These are phyloP conservation scores for Lycocorax pyrrhopterus DNA, from an alignment of 2,113 vertebrate genomes.

Conservation along the genomic window DNA sequence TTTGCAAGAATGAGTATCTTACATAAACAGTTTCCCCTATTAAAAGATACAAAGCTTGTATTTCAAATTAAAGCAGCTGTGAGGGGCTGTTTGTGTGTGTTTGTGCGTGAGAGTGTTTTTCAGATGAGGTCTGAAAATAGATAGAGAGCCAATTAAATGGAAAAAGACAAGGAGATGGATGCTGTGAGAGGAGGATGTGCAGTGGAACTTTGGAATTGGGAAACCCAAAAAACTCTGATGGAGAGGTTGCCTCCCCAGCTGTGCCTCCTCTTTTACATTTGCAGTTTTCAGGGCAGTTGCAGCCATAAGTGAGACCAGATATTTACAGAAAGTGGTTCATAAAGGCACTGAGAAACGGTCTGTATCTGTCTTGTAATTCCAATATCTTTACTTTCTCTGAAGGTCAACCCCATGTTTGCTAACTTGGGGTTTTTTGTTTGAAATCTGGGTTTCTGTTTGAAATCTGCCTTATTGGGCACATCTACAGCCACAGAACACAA, in stretches of 20 bases:
- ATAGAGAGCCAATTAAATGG: neutral
- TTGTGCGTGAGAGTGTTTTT: neutral
- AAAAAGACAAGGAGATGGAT: neutral
- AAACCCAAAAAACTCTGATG: neutral
- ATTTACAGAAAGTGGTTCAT: neutral
- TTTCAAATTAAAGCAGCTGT: neutral
- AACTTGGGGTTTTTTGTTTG: neutral
- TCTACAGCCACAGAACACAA: neutral
- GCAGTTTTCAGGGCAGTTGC: neutral
- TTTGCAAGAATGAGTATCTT: neutral
- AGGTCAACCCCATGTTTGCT: fast-evolving
- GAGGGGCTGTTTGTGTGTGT: neutral
- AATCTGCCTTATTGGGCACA: fast-evolving
- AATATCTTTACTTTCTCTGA: neutral
- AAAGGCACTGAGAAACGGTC: neutral
- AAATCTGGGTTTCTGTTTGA: neutral
- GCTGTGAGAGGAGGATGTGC: neutral
- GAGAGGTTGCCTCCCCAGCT: neutral
- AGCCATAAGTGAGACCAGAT: neutral
- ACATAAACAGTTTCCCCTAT: neutral
- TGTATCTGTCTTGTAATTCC: neutral
- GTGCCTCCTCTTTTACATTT: neutral
- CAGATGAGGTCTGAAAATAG: neutral
- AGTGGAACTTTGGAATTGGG: neutral
- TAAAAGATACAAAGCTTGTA: neutral